Percentiles rank a stretch among this genome's conserved stretches.
These are phyloP conservation scores for Sericinus montela DNA, from an alignment of 2,888 invertebrate species.

Conservation along the genomic window DNA sequence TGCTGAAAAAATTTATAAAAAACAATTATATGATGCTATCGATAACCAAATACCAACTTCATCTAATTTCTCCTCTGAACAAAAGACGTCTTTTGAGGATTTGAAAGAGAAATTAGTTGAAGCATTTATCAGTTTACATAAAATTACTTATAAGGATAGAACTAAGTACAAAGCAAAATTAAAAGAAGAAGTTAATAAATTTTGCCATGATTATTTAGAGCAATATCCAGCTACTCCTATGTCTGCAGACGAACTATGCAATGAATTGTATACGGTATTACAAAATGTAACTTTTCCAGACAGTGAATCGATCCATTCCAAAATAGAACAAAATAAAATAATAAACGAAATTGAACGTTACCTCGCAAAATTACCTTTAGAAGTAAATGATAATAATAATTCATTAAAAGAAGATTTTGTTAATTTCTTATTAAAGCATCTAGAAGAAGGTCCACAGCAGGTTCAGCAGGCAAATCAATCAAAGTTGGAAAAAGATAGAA, in stretches of 20 bases:
- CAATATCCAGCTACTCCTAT: conserved; percentile 34
- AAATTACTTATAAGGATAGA: conserved; percentile 30
- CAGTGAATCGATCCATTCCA: conserved; percentile 37
- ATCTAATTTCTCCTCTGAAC: conserved; percentile 30
- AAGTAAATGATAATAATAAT: conserved; percentile 19
- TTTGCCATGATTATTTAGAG: conserved; percentile 43
- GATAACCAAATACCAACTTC: conserved; percentile 37
- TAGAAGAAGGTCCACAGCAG: conserved; percentile 21
- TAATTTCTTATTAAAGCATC: conserved; percentile 18
- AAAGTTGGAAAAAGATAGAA: conserved; percentile 5
- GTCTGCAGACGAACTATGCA: conserved; percentile 33
- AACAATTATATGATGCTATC: conserved; percentile 40
- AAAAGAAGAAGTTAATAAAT: conserved; percentile 37
- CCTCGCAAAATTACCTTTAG: conserved; percentile 37
- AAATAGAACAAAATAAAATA: conserved; percentile 40
- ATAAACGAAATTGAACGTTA: conserved; percentile 43
- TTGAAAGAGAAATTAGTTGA: conserved; percentile 51
- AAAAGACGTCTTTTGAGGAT: conserved; percentile 38
- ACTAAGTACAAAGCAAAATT: conserved; percentile 39
- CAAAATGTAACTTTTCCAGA: conserved; percentile 39
- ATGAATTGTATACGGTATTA: conserved; percentile 39
- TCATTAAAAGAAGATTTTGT: conserved; percentile 31
- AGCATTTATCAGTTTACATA: conserved; percentile 49
- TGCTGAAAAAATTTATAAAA: conserved; percentile 40
- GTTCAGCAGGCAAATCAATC: too few relatives aligned